phyloP scores from a whole-genome alignment of 2,888 invertebrate genomes.

The Chrysolina oricalcia region DNA sequence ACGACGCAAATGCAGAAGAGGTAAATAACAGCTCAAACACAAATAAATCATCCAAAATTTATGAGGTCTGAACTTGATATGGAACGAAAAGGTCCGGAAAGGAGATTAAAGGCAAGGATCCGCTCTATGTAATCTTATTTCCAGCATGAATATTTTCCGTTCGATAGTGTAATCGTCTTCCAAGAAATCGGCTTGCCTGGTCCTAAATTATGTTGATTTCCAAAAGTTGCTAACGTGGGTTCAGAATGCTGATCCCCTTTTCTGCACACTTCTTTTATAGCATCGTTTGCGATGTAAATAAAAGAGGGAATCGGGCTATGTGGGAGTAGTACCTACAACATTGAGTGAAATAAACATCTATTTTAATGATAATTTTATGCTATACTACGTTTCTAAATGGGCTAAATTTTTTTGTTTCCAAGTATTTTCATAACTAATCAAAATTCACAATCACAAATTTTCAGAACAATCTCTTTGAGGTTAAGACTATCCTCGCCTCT shows the following conservation, averaged over 20 bases:
- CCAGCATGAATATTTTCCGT: constrained; percentile 33
- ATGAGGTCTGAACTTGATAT: constrained; percentile 29
- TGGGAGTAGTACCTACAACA: too few relatives aligned
- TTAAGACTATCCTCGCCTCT: too few relatives aligned
- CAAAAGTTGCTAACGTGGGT: constrained; percentile 17
- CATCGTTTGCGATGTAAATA: background rate
- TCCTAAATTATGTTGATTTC: constrained; percentile 21
- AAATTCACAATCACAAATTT: too few relatives aligned
- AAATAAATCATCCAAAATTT: constrained; percentile 29
- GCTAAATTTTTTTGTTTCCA: too few relatives aligned
- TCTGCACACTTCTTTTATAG: constrained; percentile 17
- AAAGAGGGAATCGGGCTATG: background rate
- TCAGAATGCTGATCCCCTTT: constrained; percentile 3
- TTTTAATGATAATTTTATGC: too few relatives aligned
- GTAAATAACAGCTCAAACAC: constrained; percentile 28
- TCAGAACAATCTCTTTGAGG: too few relatives aligned
- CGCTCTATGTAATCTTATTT: constrained; percentile 27
- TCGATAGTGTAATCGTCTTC: constrained; percentile 18
- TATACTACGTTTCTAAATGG: too few relatives aligned
- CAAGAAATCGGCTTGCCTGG: constrained; percentile 11
- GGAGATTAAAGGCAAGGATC: constrained; percentile 32
- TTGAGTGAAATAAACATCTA: too few relatives aligned
- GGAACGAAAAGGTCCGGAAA: constrained; percentile 24
- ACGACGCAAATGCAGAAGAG: background rate
- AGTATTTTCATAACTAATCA: too few relatives aligned